Evolutionary conservation across 2,888 invertebrate genomes (phyloP).

Genomic region (Rotaria macrura): DNA sequence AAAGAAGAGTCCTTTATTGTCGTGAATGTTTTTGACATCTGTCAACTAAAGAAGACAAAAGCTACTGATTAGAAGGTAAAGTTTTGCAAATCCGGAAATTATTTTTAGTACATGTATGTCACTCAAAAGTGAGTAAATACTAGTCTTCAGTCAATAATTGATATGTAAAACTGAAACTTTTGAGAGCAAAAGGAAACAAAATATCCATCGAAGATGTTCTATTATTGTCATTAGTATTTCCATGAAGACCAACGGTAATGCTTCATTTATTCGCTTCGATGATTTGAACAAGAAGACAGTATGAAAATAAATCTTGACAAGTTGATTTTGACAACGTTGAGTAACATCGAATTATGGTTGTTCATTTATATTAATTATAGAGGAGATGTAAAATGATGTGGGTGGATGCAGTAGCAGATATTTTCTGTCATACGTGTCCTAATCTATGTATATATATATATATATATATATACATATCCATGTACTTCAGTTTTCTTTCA

Average conservation of each 20-base stretch:
- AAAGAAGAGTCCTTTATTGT: too few species aligned
- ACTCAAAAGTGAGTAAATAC: not conserved
- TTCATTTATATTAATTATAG: not conserved
- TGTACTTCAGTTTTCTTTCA: not conserved
- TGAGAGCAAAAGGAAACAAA: not conserved
- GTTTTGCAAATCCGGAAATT: not conserved
- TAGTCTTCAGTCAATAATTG: not conserved
- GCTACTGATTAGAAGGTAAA: not conserved
- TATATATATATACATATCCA: not conserved
- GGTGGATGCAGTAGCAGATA: not conserved
- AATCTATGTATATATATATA: not conserved
- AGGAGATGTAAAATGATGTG: not conserved
- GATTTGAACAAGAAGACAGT: not conserved
- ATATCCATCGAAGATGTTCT: not conserved
- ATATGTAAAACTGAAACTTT: not conserved
- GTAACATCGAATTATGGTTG: not conserved
- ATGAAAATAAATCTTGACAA: not conserved
- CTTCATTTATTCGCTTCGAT: not conserved
- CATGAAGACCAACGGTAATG: not conserved
- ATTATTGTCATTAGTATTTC: not conserved
- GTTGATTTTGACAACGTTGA: too few species aligned
- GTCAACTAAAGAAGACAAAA: too few species aligned
- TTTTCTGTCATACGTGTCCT: not conserved
- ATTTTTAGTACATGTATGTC: not conserved
- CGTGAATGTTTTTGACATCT: too few species aligned